These are phyloP conservation scores for Pseudopodoces humilis DNA, from an alignment of 2,113 vertebrate species.

Conservation along the genomic window DNA sequence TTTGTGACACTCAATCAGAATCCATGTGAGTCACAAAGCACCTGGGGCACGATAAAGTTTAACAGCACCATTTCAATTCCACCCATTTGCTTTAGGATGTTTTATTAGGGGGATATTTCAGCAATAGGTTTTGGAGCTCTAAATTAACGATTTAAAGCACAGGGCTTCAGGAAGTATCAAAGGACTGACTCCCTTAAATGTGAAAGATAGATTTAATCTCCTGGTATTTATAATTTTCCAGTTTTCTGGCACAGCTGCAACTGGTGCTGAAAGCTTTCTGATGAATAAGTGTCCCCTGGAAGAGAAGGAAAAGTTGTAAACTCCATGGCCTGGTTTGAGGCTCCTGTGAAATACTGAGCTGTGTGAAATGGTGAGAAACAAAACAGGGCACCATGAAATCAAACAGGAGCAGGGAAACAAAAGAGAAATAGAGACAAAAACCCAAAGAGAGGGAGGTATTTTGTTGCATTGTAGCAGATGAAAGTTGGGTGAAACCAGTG, in stretches of 20 bases:
- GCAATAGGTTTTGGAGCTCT: neutral
- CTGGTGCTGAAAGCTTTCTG: neutral
- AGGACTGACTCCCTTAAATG: neutral
- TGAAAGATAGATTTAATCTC: conserved; percentile 14
- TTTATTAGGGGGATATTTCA: conserved; percentile 15
- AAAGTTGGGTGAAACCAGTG: neutral
- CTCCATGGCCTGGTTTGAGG: accelerated
- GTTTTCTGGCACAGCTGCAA: neutral
- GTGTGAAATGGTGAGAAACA: neutral
- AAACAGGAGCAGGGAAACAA: neutral
- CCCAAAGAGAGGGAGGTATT: neutral
- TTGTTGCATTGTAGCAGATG: neutral
- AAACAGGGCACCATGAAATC: neutral
- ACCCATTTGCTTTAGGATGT: neutral
- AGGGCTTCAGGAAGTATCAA: neutral
- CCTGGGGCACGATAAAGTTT: neutral
- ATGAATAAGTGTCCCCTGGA: neutral
- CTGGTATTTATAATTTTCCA: conserved; percentile 14
- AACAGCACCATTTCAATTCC: conserved; percentile 8
- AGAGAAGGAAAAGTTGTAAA: neutral
- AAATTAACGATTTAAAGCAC: neutral
- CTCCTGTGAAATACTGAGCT: neutral
- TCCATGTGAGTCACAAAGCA: conserved; percentile 13
- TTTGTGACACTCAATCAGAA: conserved; percentile 39
- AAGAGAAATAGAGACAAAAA: neutral